Evolutionary conservation across 1,140 invertebrate genomes (phyloP).

Genomic region (Cotesia vestalis): DNA sequence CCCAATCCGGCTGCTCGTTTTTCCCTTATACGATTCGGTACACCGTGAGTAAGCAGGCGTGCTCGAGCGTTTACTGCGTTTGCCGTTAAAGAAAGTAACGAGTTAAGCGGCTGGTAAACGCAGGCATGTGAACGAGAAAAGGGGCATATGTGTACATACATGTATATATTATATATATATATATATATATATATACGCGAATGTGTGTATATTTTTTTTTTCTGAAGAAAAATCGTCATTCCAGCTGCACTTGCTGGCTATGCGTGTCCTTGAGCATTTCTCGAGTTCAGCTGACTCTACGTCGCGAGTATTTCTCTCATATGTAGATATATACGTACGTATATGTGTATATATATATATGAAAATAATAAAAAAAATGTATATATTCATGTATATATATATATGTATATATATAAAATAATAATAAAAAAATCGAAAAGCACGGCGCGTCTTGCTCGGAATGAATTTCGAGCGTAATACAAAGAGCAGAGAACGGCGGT

Average conservation of each 20-base stretch:
- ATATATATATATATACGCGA: neutral
- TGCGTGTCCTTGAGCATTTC: constrained; percentile 26
- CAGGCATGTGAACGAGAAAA: constrained; percentile 20
- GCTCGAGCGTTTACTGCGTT: constrained; percentile 27
- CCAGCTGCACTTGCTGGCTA: constrained; percentile 20
- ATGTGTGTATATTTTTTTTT: constrained; percentile 14
- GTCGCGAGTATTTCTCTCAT: constrained; percentile 4
- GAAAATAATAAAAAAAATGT: neutral
- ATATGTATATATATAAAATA: neutral
- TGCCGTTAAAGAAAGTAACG: constrained; percentile 34
- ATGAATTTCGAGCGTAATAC: constrained; percentile 33
- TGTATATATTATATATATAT: neutral
- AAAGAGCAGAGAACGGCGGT: constrained; percentile 23
- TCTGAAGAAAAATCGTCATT: constrained; percentile 12
- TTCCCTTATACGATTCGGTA: constrained; percentile 61
- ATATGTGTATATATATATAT: constrained; percentile 18
- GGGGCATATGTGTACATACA: neutral
- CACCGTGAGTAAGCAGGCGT: constrained; percentile 47
- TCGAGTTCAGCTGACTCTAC: constrained; percentile 9
- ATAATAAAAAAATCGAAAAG: constrained; percentile 30
- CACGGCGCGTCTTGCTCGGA: constrained; percentile 28
- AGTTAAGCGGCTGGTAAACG: constrained; percentile 35
- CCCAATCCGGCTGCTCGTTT: constrained; percentile 54
- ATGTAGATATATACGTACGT: constrained; percentile 17
- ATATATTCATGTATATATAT: neutral